Percentiles rank a stretch among this genome's conserved stretches.
These are phyloP conservation scores for Cephus spinipes DNA, from an alignment of 2,888 invertebrate species.

Conservation along the genomic window DNA sequence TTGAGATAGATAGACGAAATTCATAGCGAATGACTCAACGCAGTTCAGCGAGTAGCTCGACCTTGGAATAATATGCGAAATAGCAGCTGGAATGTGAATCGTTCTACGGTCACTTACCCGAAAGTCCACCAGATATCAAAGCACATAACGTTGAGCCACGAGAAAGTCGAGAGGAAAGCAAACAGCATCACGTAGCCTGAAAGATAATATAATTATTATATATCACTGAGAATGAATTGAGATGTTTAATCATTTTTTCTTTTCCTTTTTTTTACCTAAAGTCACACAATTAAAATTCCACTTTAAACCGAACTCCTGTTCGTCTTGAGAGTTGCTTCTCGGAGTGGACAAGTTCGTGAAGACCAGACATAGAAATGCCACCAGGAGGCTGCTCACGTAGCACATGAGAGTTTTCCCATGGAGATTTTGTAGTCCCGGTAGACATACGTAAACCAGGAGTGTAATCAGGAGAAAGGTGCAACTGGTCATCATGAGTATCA, in stretches of 20 bases:
- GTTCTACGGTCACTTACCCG: constrained; percentile 72
- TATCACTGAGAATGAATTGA: not conserved
- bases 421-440: constrained; percentile 77
- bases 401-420: constrained; percentile 82
- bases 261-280: not conserved
- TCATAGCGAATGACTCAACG: not conserved
- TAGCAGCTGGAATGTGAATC: not conserved
- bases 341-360: constrained; percentile 32
- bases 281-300: not conserved
- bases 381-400: constrained; percentile 74
- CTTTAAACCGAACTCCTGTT: constrained; percentile 27
- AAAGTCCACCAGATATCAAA: constrained; percentile 87
- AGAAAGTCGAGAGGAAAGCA: constrained; percentile 77
- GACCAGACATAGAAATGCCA: constrained; percentile 75
- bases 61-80: not conserved
- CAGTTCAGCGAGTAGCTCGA: not conserved
- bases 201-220: constrained; percentile 46
- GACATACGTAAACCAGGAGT: constrained; percentile 73
- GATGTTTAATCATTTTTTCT: not conserved
- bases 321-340: not conserved
- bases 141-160: constrained; percentile 84
- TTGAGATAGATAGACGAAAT: not conserved
- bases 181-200: constrained; percentile 77
- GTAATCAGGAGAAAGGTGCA: constrained; percentile 76
- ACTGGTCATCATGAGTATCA: constrained; percentile 69